Evolutionary conservation across 2,888 invertebrate species (phyloP).

Genomic region (Hirtodrosophila duncani): DNA sequence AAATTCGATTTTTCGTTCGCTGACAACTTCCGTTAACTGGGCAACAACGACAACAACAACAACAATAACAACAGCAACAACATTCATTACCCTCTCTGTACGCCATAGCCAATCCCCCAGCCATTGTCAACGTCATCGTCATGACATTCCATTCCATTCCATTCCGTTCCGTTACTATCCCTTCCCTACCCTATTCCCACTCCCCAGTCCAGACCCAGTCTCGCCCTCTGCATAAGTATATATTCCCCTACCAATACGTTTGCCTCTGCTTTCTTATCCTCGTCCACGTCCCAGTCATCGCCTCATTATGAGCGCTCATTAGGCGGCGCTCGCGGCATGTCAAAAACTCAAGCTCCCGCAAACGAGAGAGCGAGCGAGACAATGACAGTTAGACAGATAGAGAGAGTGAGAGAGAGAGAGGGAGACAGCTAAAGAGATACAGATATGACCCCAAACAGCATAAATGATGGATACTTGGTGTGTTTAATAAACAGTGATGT

Average conservation of each 20-base stretch:
- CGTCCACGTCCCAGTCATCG: constrained; percentile 41
- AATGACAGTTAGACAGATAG: not conserved
- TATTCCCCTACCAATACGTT: no score
- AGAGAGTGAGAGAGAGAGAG: not conserved
- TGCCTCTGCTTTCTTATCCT: no score
- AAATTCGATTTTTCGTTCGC: constrained; percentile 62
- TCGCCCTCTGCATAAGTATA: no score
- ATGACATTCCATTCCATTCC: not conserved
- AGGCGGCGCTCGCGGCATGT: constrained; percentile 65
- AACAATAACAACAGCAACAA: no score
- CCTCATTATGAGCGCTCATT: constrained; percentile 71
- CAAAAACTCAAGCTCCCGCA: no score
- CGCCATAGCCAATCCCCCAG: not conserved
- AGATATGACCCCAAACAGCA: no score
- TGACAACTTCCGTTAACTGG: constrained; percentile 61
- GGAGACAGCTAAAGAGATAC: no score
- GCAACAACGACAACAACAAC: constrained; percentile 33
- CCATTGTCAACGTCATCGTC: constrained; percentile 16
- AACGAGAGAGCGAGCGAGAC: not conserved
- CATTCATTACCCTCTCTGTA: no score
- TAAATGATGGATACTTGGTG: no score
- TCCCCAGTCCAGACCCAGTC: not conserved
- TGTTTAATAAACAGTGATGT: no score
- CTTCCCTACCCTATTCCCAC: not conserved
- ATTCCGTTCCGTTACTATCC: no score